phyloP scores from a whole-genome alignment of 2,888 invertebrate genomes.

The Hydrotaea diabolus region DNA sequence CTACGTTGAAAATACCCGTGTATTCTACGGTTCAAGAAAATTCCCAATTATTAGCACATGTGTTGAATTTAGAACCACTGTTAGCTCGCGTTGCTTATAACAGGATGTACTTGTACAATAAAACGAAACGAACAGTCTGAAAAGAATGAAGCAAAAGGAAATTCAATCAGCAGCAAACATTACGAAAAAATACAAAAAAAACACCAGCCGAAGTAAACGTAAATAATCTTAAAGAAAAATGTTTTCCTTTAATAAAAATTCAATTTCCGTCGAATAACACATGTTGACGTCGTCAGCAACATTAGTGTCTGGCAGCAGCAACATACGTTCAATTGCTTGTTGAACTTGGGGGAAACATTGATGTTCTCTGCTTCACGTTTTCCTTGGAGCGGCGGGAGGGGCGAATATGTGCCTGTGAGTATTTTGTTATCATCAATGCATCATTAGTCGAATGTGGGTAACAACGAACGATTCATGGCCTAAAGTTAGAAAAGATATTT shows the following conservation, averaged over 20 bases:
- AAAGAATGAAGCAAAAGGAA: slow-evolving; percentile 53
- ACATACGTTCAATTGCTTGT: not conserved
- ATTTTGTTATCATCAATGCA: slow-evolving; percentile 26
- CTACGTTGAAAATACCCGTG: no score
- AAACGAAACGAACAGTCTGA: not conserved
- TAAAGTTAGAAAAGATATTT: not conserved
- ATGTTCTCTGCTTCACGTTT: no score
- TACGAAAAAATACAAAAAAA: slow-evolving; percentile 14
- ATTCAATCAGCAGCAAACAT: slow-evolving; percentile 60
- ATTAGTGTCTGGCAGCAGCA: not conserved
- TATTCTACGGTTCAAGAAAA: no score
- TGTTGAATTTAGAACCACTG: not conserved
- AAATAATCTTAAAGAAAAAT: slow-evolving; percentile 71
- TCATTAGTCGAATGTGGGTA: slow-evolving; percentile 10
- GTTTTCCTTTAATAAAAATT: slow-evolving; percentile 78
- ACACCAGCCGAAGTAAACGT: slow-evolving; percentile 35
- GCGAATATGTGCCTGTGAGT: no score
- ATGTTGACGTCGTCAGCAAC: slow-evolving; percentile 70
- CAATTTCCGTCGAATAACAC: slow-evolving; percentile 77
- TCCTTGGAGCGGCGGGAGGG: no score
- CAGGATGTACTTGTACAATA: slow-evolving; percentile 12
- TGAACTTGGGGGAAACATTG: not conserved
- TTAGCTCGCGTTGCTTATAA: not conserved
- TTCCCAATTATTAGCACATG: no score
- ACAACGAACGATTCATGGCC: not conserved